Evolutionary conservation across 2,888 invertebrate species (phyloP).

Genomic region (Lepidonotus clava): DNA sequence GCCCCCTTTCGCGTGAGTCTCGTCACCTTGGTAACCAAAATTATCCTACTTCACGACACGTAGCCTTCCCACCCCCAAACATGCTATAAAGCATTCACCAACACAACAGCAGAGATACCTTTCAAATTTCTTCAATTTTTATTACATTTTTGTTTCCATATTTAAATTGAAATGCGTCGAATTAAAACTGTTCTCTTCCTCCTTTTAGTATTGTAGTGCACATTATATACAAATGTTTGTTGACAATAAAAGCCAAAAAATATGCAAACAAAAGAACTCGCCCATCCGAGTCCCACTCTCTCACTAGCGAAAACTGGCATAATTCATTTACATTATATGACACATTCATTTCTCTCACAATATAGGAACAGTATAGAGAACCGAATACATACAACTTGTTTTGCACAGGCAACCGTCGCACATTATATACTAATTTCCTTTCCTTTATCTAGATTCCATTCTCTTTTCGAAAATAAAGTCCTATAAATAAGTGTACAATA

Average conservation of each 20-base stretch:
- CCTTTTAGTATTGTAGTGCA: conserved; percentile 40
- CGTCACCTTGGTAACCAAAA: conserved; percentile 44
- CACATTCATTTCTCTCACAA: conserved; percentile 46
- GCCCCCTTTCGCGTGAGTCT: conserved; percentile 44
- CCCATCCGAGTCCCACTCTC: conserved; percentile 11
- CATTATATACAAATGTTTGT: conserved; percentile 54
- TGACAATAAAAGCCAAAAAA: conserved; percentile 42
- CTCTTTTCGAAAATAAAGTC: conserved; percentile 9
- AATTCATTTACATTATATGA: conserved; percentile 7
- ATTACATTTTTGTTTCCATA: conserved; percentile 20
- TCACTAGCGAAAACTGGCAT: conserved; percentile 39
- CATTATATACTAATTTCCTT: conserved; percentile 8
- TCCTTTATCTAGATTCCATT: conserved; percentile 7
- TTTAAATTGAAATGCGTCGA: conserved; percentile 49
- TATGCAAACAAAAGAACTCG: conserved; percentile 21
- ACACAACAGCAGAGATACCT: conserved; percentile 35
- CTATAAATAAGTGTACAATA: conserved; percentile 50
- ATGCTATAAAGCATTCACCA: background rate
- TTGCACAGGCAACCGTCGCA: conserved; percentile 21
- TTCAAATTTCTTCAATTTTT: conserved; percentile 3
- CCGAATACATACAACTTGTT: conserved; percentile 29
- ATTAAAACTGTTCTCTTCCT: background rate
- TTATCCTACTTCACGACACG: conserved; percentile 33
- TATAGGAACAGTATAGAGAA: conserved; percentile 11
- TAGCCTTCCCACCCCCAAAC: background rate